phyloP scores from a whole-genome alignment of 2,888 invertebrate species.

The Steromphala cineraria region DNA sequence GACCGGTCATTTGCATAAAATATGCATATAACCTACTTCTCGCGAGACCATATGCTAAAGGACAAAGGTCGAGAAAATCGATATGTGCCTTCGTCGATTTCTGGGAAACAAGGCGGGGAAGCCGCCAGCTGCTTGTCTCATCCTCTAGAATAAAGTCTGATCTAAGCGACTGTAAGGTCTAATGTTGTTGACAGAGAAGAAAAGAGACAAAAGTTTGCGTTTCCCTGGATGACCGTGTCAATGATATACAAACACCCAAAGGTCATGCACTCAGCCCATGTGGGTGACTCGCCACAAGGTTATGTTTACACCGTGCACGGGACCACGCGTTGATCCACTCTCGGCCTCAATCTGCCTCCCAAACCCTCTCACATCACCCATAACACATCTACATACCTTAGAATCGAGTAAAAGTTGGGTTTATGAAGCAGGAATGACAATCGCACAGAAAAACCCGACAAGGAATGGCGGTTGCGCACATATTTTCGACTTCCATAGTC shows the following conservation, averaged over 20 bases:
- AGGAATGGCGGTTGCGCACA: slow-evolving; percentile 10
- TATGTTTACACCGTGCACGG: slow-evolving; percentile 48
- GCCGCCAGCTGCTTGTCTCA: not conserved
- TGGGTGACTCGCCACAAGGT: slow-evolving; percentile 49
- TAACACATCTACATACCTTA: not conserved
- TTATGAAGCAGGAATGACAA: not conserved
- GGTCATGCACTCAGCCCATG: slow-evolving; percentile 66
- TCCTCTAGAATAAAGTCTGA: not conserved
- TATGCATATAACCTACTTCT: slow-evolving; percentile 68
- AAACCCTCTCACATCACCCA: not conserved
- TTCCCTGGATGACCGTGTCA: slow-evolving; percentile 57
- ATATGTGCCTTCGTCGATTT: slow-evolving; percentile 30
- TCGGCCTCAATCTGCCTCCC: not conserved
- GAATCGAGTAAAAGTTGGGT: not conserved
- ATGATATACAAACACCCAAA: slow-evolving; percentile 62
- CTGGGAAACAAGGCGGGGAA: not conserved
- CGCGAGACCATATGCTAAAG: slow-evolving; percentile 58
- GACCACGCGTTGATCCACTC: not conserved
- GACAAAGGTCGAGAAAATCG: slow-evolving; percentile 66
- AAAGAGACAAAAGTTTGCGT: not conserved
- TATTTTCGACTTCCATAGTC: not conserved
- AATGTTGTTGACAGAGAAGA: not conserved
- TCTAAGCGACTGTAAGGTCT: no score
- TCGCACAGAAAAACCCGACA: not conserved
- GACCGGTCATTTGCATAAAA: slow-evolving; percentile 68